phyloP scores from a whole-genome alignment of 2,888 invertebrate species.

The Drosophila infuscata region DNA sequence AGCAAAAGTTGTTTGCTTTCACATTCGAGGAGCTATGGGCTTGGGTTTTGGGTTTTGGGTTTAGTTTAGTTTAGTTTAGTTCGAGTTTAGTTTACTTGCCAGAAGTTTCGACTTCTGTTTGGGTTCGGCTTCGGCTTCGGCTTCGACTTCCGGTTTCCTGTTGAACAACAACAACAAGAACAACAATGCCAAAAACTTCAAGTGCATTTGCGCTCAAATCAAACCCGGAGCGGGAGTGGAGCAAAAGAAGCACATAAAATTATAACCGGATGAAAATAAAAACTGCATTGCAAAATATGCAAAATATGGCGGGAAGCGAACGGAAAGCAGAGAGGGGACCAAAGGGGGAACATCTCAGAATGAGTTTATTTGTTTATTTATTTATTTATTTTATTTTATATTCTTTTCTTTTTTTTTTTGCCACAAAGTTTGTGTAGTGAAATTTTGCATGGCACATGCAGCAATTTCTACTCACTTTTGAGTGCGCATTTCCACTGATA shows the following conservation, averaged over 20 bases:
- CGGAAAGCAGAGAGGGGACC: background rate
- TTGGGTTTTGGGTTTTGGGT: constrained; percentile 6
- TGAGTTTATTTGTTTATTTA: background rate
- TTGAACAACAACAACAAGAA: constrained; percentile 15
- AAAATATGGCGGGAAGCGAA: constrained; percentile 35
- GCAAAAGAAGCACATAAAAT: constrained; percentile 5
- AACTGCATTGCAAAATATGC: constrained; percentile 51
- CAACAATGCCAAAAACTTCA: constrained; percentile 48
- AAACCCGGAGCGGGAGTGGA: background rate
- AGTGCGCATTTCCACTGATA: constrained; percentile 54
- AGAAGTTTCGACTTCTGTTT: constrained; percentile 60
- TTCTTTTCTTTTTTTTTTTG: constrained; percentile 1
- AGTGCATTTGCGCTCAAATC: constrained; percentile 49
- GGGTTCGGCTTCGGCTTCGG: constrained; percentile 64
- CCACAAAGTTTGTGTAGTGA: constrained; percentile 46
- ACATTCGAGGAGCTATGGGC: background rate
- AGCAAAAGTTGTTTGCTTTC: constrained; percentile 51
- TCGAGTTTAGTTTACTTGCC: constrained; percentile 43
- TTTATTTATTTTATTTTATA: background rate
- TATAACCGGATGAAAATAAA: constrained; percentile 21
- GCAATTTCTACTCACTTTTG: constrained; percentile 24
- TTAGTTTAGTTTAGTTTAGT: constrained; percentile 34
- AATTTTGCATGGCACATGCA: constrained; percentile 62
- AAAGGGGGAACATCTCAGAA: background rate
- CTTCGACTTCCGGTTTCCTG: constrained; percentile 63